Conservation (phyloP, 2,797 vertebrate genomes). For the Rhinogobio ventralis region DNA sequence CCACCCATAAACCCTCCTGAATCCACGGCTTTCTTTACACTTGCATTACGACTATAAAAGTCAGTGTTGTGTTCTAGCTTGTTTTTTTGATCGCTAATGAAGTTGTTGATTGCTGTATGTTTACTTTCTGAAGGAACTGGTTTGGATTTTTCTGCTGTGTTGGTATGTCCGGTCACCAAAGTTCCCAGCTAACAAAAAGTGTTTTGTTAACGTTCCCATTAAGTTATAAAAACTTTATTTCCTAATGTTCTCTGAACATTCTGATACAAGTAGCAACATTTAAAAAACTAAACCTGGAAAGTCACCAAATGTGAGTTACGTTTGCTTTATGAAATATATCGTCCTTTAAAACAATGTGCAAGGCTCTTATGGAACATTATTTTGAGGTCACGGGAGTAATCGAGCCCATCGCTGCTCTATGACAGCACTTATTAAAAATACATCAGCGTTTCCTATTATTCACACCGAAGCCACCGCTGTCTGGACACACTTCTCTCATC, state of each 20-base stretch:
- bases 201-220: not conserved
- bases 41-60: not conserved
- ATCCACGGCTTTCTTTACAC: not conserved
- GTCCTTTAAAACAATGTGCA: not conserved
- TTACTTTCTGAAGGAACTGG: not conserved
- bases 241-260: not conserved
- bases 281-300: not conserved
- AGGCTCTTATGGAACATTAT: not conserved
- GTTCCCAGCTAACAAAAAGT: too few species aligned
- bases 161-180: not conserved
- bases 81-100: not conserved
- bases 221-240: not conserved
- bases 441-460: not conserved
- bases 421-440: conserved; percentile 13
- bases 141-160: not conserved
- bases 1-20: not conserved
- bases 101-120: not conserved
- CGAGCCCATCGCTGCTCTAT: not conserved
- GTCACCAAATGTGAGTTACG: not conserved
- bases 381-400: conserved; percentile 10
- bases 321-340: too few species aligned
- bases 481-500: conserved; percentile 57
- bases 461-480: conserved; percentile 54
- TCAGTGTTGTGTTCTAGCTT: not conserved
- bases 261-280: not conserved